A percentile compares a stretch with the other conserved stretches of the same genome.
These are phyloP conservation scores for Bostrychus sinensis DNA, from an alignment of 2,113 vertebrate species.

Conservation along the genomic window DNA sequence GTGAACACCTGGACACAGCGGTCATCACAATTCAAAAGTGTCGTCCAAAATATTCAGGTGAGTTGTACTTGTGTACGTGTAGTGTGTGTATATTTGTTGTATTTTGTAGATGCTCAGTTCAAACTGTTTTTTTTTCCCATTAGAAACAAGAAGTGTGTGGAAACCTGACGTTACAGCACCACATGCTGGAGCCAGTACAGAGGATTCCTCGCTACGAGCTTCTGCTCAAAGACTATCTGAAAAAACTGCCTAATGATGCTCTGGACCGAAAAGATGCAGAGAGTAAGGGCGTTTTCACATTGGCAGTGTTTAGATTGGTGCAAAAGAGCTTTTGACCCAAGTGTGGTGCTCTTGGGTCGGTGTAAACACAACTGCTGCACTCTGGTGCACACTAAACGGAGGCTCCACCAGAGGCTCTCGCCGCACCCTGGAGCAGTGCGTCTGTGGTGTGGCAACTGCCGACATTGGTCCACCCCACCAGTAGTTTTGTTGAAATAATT, in stretches of 20 bases:
- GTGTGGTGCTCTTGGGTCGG: too few relatives aligned
- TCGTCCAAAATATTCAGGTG: constrained; percentile 92
- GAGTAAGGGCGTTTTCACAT: too few relatives aligned
- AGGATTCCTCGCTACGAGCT: constrained; percentile 96
- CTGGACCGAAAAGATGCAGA: constrained; percentile 91
- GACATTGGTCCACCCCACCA: too few relatives aligned
- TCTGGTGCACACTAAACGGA: too few relatives aligned
- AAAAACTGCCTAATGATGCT: constrained; percentile 89
- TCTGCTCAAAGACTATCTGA: constrained; percentile 95
- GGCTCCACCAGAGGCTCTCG: too few relatives aligned
- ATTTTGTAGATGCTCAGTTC: neutral
- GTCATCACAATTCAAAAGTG: constrained; percentile 88
- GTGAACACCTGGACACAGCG: constrained; percentile 92
- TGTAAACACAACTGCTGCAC: too few relatives aligned
- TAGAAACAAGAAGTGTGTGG: constrained; percentile 95
- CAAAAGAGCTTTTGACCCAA: too few relatives aligned
- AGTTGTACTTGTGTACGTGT: constrained; percentile 9
- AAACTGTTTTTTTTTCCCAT: neutral
- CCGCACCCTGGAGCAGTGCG: too few relatives aligned
- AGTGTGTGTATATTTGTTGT: neutral
- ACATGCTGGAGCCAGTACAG: constrained; percentile 98
- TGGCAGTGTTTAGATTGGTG: too few relatives aligned
- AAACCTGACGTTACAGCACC: constrained; percentile 94
- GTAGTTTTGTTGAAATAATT: too few relatives aligned
- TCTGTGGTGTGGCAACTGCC: too few relatives aligned